Evolutionary conservation across 1,140 invertebrate species (phyloP), one percentile per base, ranked within the genome.

Genomic region (Heliconius nattereri): DNA sequence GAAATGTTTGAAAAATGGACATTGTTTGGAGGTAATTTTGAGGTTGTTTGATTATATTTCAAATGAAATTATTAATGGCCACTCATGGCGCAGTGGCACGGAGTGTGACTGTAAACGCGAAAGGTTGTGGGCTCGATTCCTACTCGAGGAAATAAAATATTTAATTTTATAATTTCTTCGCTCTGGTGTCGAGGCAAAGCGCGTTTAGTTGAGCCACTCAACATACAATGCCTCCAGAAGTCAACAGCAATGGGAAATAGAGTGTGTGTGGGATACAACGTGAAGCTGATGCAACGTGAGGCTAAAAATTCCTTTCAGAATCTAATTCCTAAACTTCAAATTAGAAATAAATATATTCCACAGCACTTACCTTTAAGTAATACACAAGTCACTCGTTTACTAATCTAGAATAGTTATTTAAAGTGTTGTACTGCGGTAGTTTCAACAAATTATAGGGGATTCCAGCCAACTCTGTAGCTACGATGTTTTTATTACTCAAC

Each of bases 1-100:
- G 60, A 60, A 49, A 78, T 74, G 79, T 74, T 81, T 75, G 45
- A 81, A 74, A 78, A 81, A 81, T 77, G 49, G 77, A 73, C 54
- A 35, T 57, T 72, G 75, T 77, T 37, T 70, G 40, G 13, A 71
- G 16, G 71, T 71, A 71, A 7, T 71, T 35, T 16, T 35, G 19
- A 37, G 7, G 29, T 32, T 29, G 9, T 19, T 71, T 13, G 13
- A 71, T 11, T 71, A 32, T 71, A 71, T 37, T 71, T 71, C 2
- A 32, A 37, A 37, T 52, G 2, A 20, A 57, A 57, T n/a, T 1
- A 57, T 7, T 57, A 52, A 19, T 52, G 49, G 49, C 13, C 49
- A 6, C 3, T 52, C 49, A 1, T 52, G 49, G 49, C 49, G 3
- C 16, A 20, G 49, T 3, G 49, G 49, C 49, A 52, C 5, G 6